Conservation (phyloP, 1,140 invertebrate species). For the Venturia canescens region DNA sequence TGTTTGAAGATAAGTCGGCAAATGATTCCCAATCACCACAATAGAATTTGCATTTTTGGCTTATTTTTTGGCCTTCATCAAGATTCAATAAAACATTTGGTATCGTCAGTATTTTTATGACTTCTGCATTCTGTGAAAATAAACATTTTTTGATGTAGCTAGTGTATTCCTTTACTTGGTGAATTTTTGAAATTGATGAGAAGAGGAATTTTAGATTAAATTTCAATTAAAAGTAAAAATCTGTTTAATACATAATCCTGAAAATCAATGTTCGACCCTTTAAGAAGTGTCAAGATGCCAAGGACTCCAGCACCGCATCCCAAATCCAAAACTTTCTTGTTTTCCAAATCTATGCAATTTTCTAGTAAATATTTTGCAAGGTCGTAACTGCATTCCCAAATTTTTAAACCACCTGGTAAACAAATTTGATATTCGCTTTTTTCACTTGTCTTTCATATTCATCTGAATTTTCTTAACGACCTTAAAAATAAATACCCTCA, state of each 20-base stretch:
- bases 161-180: constrained; percentile 58
- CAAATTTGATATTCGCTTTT: constrained; percentile 36
- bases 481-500: constrained; percentile 79
- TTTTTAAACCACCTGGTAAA: constrained; percentile 87
- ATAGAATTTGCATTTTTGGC: constrained; percentile 82
- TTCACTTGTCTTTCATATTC: constrained; percentile 22
- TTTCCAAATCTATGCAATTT: constrained; percentile 73
- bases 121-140: constrained; percentile 85
- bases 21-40: constrained; percentile 89
- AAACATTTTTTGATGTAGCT: constrained; percentile 53
- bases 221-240: constrained; percentile 32
- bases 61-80: constrained; percentile 71
- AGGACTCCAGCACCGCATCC: constrained; percentile 92
- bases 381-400: constrained; percentile 93
- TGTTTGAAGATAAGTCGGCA: constrained; percentile 69
- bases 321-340: constrained; percentile 85
- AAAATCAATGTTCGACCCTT: constrained; percentile 86
- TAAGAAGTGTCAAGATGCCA: constrained; percentile 84
- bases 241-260: constrained; percentile 90
- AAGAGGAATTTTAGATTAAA: too few species aligned
- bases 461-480: neutral
- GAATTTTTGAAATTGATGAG: too few species aligned
- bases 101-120: constrained; percentile 85
- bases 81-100: constrained; percentile 87
- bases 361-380: constrained; percentile 81